Evolutionary conservation across 2,797 vertebrate species (phyloP), one percentile per base, ranked within the genome.

Genomic region (Urosaurus nigricauda): DNA sequence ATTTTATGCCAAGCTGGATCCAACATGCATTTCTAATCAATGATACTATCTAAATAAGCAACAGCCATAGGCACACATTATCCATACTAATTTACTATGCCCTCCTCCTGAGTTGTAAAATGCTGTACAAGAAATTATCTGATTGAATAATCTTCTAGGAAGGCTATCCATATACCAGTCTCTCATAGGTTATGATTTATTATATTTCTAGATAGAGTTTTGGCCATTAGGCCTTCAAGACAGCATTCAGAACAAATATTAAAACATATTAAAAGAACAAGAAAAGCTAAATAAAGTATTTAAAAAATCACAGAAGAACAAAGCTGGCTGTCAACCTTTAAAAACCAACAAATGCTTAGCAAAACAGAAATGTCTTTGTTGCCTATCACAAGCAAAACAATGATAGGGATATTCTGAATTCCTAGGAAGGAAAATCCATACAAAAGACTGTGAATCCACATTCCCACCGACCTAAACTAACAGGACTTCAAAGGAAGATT

Each of bases 331-430:
- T 51, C 16, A 70, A 11, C 7, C 16, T 9, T 83, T 83, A 47
- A 70, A 70, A 83, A 43, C 8, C 63, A 58, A 40, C n/a, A 85
- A 73, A 85, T 85, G 51, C n/a, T 74, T 35, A 85, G 26, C 56
- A 56, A 71, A 56, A 29, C 12, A 74, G 70, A 29, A 74, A 58
- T 9, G 21, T 58, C 70, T 56, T 74, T 85, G 58, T 6, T 40
- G 47, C 21, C n/a, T n/a, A 24, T 11, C 21, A 37, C 47, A 84
- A 56, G 47, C 24, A 73, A 68, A 68, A 32, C 21, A 73, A 51
- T 58, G 70, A 35, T 29, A 53, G 24, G 53, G 11, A 2, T 3
- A 19, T 43, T 75, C 19, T 26, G 56, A 60, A 37, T 32, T 81
- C 40, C 37, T 9, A 73, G n/a, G 70, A 73, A 73, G n/a, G n/a